Percentiles rank a stretch among this genome's conserved stretches.
Conservation (phyloP, 2,113 vertebrate genomes). For the Dasyurus viverrinus region DNA sequence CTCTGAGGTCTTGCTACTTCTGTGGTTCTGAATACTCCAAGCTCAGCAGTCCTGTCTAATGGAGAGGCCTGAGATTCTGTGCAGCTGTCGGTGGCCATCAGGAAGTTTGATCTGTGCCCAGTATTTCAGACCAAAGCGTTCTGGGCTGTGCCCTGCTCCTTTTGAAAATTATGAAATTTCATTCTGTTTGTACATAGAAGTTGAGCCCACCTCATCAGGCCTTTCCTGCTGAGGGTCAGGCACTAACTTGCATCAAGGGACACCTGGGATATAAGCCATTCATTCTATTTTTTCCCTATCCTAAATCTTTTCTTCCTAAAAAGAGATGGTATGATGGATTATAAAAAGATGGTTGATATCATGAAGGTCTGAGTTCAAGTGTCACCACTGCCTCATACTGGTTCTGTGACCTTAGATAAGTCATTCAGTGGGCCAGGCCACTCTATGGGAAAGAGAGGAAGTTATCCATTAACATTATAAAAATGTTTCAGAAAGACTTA, state of each 20-base stretch:
- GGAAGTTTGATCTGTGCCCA: background rate
- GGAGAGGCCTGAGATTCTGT: background rate
- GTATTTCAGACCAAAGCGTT: accelerated
- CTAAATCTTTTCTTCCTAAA: background rate
- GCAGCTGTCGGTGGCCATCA: background rate
- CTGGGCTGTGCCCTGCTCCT: background rate
- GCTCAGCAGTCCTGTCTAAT: background rate
- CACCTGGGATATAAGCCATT: accelerated
- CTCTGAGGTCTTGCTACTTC: background rate
- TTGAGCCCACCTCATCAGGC: background rate
- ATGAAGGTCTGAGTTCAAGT: background rate
- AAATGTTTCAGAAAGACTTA: background rate
- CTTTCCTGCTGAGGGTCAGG: background rate
- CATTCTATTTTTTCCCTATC: background rate
- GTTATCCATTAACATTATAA: background rate
- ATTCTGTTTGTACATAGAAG: accelerated
- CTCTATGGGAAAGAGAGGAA: background rate
- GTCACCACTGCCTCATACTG: background rate
- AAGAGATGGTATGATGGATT: background rate
- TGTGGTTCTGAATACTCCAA: background rate
- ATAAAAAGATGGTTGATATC: background rate
- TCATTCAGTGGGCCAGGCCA: background rate
- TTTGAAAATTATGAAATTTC: background rate
- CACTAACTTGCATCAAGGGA: accelerated
- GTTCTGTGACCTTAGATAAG: background rate